phyloP scores from a whole-genome alignment of 2,888 invertebrate genomes.

The Phorcus lineatus region DNA sequence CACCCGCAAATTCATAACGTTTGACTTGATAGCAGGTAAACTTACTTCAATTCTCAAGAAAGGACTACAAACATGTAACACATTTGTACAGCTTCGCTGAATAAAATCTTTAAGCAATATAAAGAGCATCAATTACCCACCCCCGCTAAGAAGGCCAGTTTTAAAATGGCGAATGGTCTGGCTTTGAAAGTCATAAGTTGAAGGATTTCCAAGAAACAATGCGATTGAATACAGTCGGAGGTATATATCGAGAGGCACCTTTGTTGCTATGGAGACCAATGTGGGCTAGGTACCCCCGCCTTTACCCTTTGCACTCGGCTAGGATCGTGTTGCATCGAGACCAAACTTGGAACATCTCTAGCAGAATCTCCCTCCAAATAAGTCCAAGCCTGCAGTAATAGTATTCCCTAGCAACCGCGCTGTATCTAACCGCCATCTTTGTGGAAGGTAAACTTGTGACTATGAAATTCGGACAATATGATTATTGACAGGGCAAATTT shows the following conservation, averaged over 20 bases:
- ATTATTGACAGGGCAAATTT: no score
- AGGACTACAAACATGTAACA: no score
- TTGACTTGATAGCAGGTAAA: no score
- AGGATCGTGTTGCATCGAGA: conserved; percentile 16
- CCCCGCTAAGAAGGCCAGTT: no score
- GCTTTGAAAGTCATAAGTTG: neutral
- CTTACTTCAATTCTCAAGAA: no score
- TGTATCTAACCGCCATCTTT: neutral
- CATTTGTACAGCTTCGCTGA: no score
- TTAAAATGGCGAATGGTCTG: neutral
- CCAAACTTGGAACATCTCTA: conserved; percentile 23
- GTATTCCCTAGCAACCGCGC: conserved; percentile 14
- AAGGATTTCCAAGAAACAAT: neutral
- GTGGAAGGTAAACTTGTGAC: neutral
- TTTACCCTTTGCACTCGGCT: neutral
- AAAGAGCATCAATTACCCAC: no score
- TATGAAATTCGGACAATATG: no score
- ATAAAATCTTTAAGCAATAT: no score
- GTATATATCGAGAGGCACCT: neutral
- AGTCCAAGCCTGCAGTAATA: neutral
- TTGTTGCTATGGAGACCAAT: neutral
- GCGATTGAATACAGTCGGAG: neutral
- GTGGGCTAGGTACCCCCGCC: neutral
- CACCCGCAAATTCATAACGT: no score
- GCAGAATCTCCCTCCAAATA: conserved; percentile 11